Evolutionary conservation across 2,797 vertebrate genomes (phyloP).

Genomic region (Aldrovandia affinis): DNA sequence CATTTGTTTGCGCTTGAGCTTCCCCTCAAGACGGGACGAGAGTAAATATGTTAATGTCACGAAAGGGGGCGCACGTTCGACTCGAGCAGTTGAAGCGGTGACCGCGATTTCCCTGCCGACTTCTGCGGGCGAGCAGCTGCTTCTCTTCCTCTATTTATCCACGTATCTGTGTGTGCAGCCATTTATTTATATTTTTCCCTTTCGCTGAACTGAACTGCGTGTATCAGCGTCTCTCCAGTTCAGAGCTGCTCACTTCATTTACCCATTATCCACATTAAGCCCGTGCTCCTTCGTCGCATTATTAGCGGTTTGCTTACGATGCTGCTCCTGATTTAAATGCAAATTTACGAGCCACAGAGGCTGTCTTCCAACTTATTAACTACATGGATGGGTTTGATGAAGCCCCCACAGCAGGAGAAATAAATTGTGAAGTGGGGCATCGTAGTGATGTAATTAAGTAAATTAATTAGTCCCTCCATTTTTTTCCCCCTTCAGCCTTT

Average conservation of each 20-base stretch:
- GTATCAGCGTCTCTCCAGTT: neutral
- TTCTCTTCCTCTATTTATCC: slow-evolving; percentile 36
- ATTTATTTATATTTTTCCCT: slow-evolving; percentile 1
- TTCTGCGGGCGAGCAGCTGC: slow-evolving; percentile 56
- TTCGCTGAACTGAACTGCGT: slow-evolving; percentile 28
- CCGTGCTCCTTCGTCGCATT: slow-evolving; percentile 45
- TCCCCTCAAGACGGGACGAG: slow-evolving; percentile 7
- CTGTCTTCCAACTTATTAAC: slow-evolving; percentile 69
- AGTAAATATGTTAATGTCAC: neutral
- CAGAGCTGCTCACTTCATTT: slow-evolving; percentile 11
- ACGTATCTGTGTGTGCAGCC: neutral
- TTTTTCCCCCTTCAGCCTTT: slow-evolving; percentile 42
- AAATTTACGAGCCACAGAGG: slow-evolving; percentile 64
- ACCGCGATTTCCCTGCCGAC: slow-evolving; percentile 43
- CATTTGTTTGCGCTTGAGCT: neutral
- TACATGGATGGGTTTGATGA: slow-evolving; percentile 72
- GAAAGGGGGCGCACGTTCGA: neutral
- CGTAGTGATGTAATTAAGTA: slow-evolving; percentile 69
- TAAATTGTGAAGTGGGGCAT: slow-evolving; percentile 65
- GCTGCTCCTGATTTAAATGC: slow-evolving; percentile 70
- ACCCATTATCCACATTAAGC: slow-evolving; percentile 28
- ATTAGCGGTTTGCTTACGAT: slow-evolving; percentile 58
- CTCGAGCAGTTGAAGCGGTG: neutral
- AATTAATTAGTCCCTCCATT: slow-evolving; percentile 71
- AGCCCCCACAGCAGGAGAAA: slow-evolving; percentile 61